Evolutionary conservation across 2,888 invertebrate genomes (phyloP), one percentile per base, ranked within the genome.

Genomic region (Anthrax anthrax): DNA sequence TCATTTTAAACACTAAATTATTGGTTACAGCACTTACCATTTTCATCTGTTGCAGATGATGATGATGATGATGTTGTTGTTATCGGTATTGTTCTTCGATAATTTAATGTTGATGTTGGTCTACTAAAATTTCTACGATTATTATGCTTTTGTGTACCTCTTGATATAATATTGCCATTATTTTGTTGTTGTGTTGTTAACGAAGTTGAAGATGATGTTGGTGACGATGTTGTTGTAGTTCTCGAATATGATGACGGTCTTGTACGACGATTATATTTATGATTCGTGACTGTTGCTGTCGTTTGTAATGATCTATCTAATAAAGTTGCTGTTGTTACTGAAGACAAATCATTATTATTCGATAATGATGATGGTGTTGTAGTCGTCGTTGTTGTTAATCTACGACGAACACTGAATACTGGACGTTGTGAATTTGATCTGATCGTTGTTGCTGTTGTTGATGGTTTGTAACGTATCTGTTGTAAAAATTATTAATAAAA

Each of bases 321-420:
- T 42, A 66, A 63, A 65, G 66, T n/a, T 65, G 64, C 0, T 2
- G 57, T 41, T 37, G 39, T 41, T 49, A 41, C 55, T 16, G 46
- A 48, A n/a, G 55, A 41, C 1, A 54, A 44, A 0, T 54, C 23
- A 23, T 4, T 23, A 23, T 5, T 55, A 38, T 10, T 50, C 18
- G 1, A 55, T 34, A 54, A 18, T 2, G 58, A 42, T 34, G 42
- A 43, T 51, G 41, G 54, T 51, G 48, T 50, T 29, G 56, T 50
- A 38, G 54, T 46, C 50, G 41, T 54, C 51, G 48, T 50, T 29
- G 56, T 50, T 39, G 54, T 46, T 41, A 53, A 55, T 52, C 64
- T 62, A 44, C 61, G 57, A 50, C 64, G 64, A 54, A 64, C 64
- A 48, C 61, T 64, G 52, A 65, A 48, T 50, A 61, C 58, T 43